A percentile compares a stretch with the other conserved stretches of the same genome.
phyloP scores from a whole-genome alignment of 2,797 vertebrate species.

The Ispidina lecontei region DNA sequence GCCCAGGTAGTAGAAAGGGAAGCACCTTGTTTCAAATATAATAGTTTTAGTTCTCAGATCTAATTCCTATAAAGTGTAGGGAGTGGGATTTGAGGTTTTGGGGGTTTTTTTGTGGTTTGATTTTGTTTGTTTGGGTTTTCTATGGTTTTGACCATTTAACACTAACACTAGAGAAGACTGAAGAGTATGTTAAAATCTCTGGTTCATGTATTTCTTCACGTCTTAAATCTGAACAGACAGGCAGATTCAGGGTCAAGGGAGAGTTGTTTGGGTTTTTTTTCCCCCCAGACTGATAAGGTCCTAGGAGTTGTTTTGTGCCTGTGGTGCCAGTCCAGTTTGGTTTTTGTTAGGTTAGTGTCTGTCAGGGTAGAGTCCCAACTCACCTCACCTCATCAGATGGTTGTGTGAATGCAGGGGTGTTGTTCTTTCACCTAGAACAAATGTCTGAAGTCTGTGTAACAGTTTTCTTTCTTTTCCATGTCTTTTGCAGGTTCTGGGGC shows the following conservation, averaged over 20 bases:
- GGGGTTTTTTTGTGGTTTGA: too few relatives aligned
- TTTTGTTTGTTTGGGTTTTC: too few relatives aligned
- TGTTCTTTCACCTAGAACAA: fast-evolving
- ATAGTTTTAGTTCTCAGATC: background rate
- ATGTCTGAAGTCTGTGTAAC: background rate
- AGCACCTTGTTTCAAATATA: background rate
- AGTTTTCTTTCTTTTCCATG: background rate
- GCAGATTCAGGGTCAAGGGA: background rate
- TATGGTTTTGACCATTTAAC: background rate
- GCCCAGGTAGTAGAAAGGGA: background rate
- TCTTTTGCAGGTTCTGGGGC: constrained; percentile 83
- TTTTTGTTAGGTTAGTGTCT: background rate
- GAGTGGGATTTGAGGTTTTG: background rate
- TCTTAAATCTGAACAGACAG: background rate
- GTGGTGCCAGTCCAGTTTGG: background rate
- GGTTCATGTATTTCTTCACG: background rate
- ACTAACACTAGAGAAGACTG: background rate
- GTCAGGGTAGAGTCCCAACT: background rate
- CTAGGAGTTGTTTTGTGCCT: background rate
- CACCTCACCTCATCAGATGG: background rate
- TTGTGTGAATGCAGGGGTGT: background rate
- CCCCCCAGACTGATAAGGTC: background rate
- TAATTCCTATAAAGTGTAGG: background rate
- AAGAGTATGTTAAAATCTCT: background rate
- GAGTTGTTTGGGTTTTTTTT: background rate